A percentile compares a stretch with the other conserved stretches of the same genome.
phyloP scores from a whole-genome alignment of 2,797 vertebrate species.

The Lemur catta region DNA sequence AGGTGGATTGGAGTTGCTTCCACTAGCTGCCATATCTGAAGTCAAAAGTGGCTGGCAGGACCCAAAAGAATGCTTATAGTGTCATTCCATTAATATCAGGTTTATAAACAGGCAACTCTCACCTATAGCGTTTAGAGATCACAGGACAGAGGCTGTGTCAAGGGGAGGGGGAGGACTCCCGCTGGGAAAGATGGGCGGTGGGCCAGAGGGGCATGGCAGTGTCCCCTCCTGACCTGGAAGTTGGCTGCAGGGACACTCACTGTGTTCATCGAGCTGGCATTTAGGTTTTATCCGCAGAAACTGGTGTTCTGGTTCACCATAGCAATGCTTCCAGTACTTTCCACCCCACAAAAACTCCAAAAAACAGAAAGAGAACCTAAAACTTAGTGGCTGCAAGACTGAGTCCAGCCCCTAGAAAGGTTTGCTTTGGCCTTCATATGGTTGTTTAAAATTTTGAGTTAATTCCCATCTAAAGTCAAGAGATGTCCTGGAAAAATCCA shows the following conservation, averaged over 20 bases:
- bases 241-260: accelerated
- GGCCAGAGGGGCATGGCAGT: accelerated
- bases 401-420: background rate
- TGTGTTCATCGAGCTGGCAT: background rate
- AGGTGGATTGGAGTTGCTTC: background rate
- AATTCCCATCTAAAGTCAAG: background rate
- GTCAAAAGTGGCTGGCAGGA: background rate
- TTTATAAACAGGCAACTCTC: background rate
- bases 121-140: background rate
- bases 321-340: background rate
- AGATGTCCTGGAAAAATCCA: background rate
- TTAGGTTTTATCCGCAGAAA: background rate
- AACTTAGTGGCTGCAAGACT: no score
- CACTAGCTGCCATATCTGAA: background rate
- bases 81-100: background rate
- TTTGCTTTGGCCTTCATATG: background rate
- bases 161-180: background rate
- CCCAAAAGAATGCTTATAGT: no score
- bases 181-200: accelerated
- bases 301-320: background rate
- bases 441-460: background rate
- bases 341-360: background rate
- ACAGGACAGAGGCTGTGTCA: accelerated
- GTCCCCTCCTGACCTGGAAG: background rate
- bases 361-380: background rate